These are phyloP conservation scores for Augochlora pura DNA, from an alignment of 1,140 invertebrate genomes.

Conservation along the genomic window DNA sequence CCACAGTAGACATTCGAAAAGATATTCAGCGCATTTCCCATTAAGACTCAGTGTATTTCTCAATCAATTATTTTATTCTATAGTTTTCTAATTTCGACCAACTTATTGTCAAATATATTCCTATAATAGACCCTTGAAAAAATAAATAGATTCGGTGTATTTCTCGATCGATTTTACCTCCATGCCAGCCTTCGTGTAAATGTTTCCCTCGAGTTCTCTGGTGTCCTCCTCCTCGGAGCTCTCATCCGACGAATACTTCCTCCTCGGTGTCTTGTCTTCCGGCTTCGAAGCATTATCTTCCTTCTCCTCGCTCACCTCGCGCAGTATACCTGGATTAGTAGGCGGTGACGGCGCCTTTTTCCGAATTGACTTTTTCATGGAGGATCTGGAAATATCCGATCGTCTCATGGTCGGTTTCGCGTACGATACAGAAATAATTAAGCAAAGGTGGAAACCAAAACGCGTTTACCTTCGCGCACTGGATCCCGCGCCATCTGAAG, in stretches of 20 bases:
- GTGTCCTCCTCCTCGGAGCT: slow-evolving; percentile 86
- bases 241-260: slow-evolving; percentile 81
- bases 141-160: too few relatives aligned
- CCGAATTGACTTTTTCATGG: slow-evolving; percentile 76
- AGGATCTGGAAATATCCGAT: slow-evolving; percentile 68
- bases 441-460: neutral
- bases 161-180: slow-evolving; percentile 83
- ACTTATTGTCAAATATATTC: too few relatives aligned
- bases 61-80: too few relatives aligned
- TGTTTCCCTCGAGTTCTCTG: slow-evolving; percentile 88
- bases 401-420: neutral
- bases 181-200: slow-evolving; percentile 86
- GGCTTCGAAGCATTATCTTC: slow-evolving; percentile 59
- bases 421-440: neutral
- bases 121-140: too few relatives aligned
- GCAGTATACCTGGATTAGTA: slow-evolving; percentile 55
- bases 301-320: slow-evolving; percentile 70
- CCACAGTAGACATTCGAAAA: too few relatives aligned
- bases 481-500: slow-evolving; percentile 65
- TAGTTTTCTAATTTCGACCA: too few relatives aligned
- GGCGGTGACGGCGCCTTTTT: slow-evolving; percentile 74
- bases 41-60: too few relatives aligned
- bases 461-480: slow-evolving; percentile 63
- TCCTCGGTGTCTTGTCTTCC: slow-evolving; percentile 47
- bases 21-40: too few relatives aligned